Evolutionary conservation across 2,888 invertebrate genomes (phyloP), one percentile per base, ranked within the genome.

Genomic region (Mayetiola destructor): DNA sequence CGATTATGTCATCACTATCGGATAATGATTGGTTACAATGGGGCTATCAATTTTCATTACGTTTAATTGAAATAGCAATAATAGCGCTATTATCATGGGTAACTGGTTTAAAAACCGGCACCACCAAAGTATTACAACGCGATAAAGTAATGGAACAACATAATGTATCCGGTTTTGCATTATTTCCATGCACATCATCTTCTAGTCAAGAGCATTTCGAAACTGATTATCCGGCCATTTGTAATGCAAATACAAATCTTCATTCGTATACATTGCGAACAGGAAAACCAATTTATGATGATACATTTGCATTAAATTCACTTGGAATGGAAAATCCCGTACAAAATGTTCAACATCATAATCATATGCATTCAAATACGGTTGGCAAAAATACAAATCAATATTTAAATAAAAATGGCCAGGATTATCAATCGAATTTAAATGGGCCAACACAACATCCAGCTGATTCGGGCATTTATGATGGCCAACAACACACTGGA

Each of bases 11-110:
- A 67, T 57, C 55, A 20, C 6, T 37, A 10, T 54, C 67, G 0
- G 82, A 84, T 64, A 81, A 83, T 64, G 83, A 84, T 60, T 94
- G 94, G 94, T 77, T 91, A 3, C 85, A 92, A 76, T 93, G 91
- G 90, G 85, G 88, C 20, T 92, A 88, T 73, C 90, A 93, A 67
- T 84, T 90, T 66, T 85, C 86, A 0, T 79, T 91, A 56, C 79
- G 93, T 27, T 76, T 91, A 6, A 79, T 91, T 56, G 94, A 94
- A 72, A 81, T 93, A 52, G 81, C 85, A n/a, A 86, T 93, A 65
- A 88, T 92, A 63, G 84, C 85, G 4, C 76, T 90, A 57, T 77
- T 91, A 63, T 86, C 87, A 0, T 92, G 90, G 80, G 90, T 93
- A 10, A 88, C 89, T 53, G 88, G 90, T 56, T 75, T 86, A 23